Percentiles rank a stretch among this genome's conserved stretches.
phyloP scores from a whole-genome alignment of 2,797 vertebrate species.

The Sebastes itinus region DNA sequence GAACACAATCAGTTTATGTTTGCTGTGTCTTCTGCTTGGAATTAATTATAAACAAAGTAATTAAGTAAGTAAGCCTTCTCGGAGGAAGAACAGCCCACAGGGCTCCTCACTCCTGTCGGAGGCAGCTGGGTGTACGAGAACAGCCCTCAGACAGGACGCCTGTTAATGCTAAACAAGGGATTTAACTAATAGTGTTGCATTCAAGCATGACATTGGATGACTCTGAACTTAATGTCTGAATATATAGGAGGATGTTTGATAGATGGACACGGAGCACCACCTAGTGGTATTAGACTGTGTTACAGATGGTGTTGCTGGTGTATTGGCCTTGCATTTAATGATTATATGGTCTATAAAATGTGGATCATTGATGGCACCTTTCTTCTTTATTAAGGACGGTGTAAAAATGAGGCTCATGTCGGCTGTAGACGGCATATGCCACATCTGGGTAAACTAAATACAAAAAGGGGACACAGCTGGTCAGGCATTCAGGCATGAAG shows the following conservation, averaged over 20 bases:
- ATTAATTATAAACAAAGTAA: slow-evolving; percentile 67
- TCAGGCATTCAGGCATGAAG: slow-evolving; percentile 45
- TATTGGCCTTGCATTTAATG: not conserved
- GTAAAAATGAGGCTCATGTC: slow-evolving; percentile 4
- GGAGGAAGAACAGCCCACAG: slow-evolving; percentile 37
- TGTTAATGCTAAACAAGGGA: slow-evolving; percentile 60
- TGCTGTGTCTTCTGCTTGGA: slow-evolving; percentile 43
- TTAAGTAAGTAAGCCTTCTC: slow-evolving; percentile 57
- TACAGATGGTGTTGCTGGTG: not conserved
- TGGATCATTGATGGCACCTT: not conserved
- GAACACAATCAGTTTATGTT: slow-evolving; percentile 54
- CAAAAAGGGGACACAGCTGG: slow-evolving; percentile 57
- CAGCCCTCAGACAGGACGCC: slow-evolving; percentile 19
- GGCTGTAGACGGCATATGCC: slow-evolving; percentile 32
- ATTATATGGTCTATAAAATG: not conserved
- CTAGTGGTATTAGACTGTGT: slow-evolving; percentile 42
- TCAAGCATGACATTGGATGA: slow-evolving; percentile 52
- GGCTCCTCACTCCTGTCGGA: slow-evolving; percentile 41
- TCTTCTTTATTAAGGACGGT: not conserved
- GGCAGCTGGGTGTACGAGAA: slow-evolving; percentile 45
- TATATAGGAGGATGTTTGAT: not conserved
- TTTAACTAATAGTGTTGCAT: slow-evolving; percentile 47
- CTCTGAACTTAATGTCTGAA: slow-evolving; percentile 12
- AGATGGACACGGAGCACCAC: slow-evolving; percentile 51
- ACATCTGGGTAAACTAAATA: slow-evolving; percentile 42